Evolutionary conservation across 2,113 vertebrate species (phyloP), one percentile per base, ranked within the genome.

Genomic region (Paraplagusia blochii): DNA sequence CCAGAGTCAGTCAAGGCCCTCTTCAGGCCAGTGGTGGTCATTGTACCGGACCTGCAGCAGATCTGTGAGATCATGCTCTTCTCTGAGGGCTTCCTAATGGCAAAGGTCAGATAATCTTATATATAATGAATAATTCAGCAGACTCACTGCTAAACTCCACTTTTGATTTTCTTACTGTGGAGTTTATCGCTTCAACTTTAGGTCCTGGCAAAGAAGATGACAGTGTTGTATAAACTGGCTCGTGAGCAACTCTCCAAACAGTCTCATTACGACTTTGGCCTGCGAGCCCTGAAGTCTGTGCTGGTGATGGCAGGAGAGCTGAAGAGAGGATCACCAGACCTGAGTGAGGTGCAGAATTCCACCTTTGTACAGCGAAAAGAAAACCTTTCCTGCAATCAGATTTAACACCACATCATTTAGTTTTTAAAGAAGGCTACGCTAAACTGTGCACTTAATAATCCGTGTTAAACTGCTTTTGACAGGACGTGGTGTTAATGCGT

Each of bases 61-160:
- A 99, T 99, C 72, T 99, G 97, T 50, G 96, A 99, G 86, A 99
- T 99, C 66, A 98, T 99, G 95, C 91, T 99, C 8, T 98, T 98
- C 87, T 99, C 95, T 0, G 95, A 99, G 80, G 97, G 97, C 8
- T 99, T 98, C 79, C 91, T 96, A 17, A 42, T 88, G 84, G 96
- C 96, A 63, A 98, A 96, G 91, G 97, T 96, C 82, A 78, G 56
- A 9, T 2, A 43, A 29, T 29, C 2, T 4, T 11, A 2, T 35
- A 39, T 39, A 56, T 8, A 63, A 13, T 36, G 29, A 45, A 34
- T 5, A 55, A 29, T 29, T 29, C 22, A 29, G 22, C 22, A 29
- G 22, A 29, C 22, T 29, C 22, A 29, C 22, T 29, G 22, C 22
- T 29, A 4, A 29, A 29, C 22, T 29, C 22, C 22, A 29, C n/a